phyloP scores from a whole-genome alignment of 2,113 vertebrate species.

The Macquaria ambigua region DNA sequence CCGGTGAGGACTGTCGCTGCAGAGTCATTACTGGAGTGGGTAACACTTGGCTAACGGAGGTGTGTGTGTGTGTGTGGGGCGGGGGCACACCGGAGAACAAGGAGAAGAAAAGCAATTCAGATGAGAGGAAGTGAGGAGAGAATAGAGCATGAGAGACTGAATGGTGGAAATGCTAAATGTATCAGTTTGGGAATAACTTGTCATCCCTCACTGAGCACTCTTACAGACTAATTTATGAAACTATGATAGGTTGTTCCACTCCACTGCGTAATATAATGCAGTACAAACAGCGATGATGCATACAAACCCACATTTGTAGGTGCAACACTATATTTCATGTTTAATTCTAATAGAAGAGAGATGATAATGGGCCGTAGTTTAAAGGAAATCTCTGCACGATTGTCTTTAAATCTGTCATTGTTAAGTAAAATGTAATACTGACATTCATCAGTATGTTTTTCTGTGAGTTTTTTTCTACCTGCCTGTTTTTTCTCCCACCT shows the following conservation, averaged over 20 bases:
- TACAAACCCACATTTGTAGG: constrained; percentile 51
- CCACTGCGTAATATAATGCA: constrained; percentile 48
- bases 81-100: constrained; percentile 39
- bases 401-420: constrained; percentile 19
- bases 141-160: constrained; percentile 45
- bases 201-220: constrained; percentile 62
- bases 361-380: constrained; percentile 19
- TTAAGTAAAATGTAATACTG: constrained; percentile 38
- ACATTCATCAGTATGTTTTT: constrained; percentile 11
- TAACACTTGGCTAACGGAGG: constrained; percentile 53
- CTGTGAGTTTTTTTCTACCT: neutral
- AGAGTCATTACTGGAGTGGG: constrained; percentile 68
- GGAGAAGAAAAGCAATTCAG: constrained; percentile 62
- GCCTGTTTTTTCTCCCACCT: constrained; percentile 5
- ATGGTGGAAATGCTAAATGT: constrained; percentile 60
- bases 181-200: constrained; percentile 63
- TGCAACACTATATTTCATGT: constrained; percentile 53
- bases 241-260: constrained; percentile 69
- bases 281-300: constrained; percentile 57
- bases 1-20: constrained; percentile 66
- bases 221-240: constrained; percentile 71
- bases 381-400: constrained; percentile 12
- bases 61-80: neutral
- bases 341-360: constrained; percentile 31
- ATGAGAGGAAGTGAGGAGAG: constrained; percentile 50